Evolutionary conservation across 35 echinoderm and acorn worm species (phyloP), one percentile per base, ranked within the genome.

Genomic region (Holothuria glaberrima): DNA sequence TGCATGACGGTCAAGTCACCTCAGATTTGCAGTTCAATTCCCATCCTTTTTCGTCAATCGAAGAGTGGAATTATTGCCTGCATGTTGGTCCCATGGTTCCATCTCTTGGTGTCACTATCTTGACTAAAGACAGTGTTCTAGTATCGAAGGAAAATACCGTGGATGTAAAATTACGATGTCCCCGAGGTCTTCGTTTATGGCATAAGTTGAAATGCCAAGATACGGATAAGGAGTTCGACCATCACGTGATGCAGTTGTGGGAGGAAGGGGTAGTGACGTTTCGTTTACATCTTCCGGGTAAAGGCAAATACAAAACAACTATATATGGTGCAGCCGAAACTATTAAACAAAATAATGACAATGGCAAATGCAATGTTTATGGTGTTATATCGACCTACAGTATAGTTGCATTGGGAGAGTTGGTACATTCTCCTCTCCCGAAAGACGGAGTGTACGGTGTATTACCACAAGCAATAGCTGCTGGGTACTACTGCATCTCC

Each of bases 241-340:
- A 84, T 13, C 34, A 84, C 59, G 26, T 84, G 19, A 84, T 84
- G 80, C 80, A 84, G 34, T 84, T 62, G 46, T 84, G 80, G 80
- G 26, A 33, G n/a, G 57, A 63, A 10, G 57, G 58, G 19, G 80
- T 84, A 13, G 80, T 84, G 21, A 61, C 80, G 33, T 84, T 84
- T 54, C 25, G 57, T 26, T 24, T 84, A 33, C 12, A 59, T 0
- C 21, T 84, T 9, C 80, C 80, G 22, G 27, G 46, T 28, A 63
- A 62, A 35, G 80, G 80, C 5, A 59, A 17, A 60, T 84, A 84
- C 57, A 62, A 20, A 14, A n/a, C 61, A 20, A 84, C 54, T 58
- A 62, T 84, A 30, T 84, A 84, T 36, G 80, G 24, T 20, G 80
- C 80, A 21, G 24, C 57, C 25, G 80, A 84, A 56, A 56, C 14